Conservation (phyloP, 2,113 vertebrate species). For the Oryzias curvinotus region DNA sequence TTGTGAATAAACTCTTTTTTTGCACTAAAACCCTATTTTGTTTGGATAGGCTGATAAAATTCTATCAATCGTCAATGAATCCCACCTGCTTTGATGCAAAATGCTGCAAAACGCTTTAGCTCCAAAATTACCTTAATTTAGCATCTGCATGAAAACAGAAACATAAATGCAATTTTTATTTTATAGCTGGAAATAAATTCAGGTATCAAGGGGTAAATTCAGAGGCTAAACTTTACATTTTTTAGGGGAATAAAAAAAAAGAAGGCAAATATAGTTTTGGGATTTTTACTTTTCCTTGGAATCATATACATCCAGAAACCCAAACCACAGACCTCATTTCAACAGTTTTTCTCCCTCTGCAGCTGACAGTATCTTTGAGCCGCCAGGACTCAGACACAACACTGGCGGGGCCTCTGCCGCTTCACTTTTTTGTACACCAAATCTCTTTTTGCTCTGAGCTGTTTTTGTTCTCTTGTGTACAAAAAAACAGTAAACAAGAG, state of each 20-base stretch:
- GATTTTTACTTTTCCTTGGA: conserved; percentile 10
- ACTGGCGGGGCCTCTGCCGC: conserved; percentile 43
- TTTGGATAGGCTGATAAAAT: too few relatives aligned
- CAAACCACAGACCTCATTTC: conserved; percentile 49
- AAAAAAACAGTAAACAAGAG: conserved; percentile 64
- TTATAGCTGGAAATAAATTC: background rate
- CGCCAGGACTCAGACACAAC: conserved; percentile 54
- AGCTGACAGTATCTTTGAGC: conserved; percentile 46
- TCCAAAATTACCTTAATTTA: too few relatives aligned
- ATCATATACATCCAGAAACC: conserved; percentile 9
- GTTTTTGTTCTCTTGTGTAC: conserved; percentile 57
- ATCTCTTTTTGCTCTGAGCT: conserved; percentile 57
- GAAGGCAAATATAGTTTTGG: background rate
- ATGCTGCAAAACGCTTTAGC: too few relatives aligned
- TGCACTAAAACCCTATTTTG: too few relatives aligned
- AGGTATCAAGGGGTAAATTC: background rate
- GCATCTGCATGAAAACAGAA: too few relatives aligned
- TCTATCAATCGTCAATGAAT: too few relatives aligned
- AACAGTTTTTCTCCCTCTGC: conserved; percentile 25
- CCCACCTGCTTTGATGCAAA: too few relatives aligned
- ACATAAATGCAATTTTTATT: background rate
- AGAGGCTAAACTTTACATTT: too few relatives aligned
- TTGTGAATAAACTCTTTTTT: too few relatives aligned
- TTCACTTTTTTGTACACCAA: conserved; percentile 52
- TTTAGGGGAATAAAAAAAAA: background rate